phyloP scores from a whole-genome alignment of 2,113 vertebrate genomes.

The Psittacara wagleri region DNA sequence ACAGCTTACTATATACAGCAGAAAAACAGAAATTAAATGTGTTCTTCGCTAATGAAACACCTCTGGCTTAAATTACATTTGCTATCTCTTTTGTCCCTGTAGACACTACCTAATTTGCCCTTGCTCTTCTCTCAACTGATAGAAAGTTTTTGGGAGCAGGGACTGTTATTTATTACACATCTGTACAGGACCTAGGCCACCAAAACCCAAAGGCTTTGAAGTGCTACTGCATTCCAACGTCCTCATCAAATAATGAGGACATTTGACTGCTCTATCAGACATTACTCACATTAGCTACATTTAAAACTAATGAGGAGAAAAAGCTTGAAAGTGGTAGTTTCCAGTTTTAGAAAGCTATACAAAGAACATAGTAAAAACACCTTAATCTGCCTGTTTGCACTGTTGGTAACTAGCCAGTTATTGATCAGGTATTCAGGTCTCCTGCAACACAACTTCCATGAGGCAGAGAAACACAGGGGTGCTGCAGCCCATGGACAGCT shows the following conservation, averaged over 20 bases:
- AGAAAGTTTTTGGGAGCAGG: neutral
- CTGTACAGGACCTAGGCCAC: neutral
- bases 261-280: neutral
- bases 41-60: neutral
- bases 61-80: neutral
- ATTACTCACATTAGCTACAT: neutral
- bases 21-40: neutral
- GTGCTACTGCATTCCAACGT: neutral
- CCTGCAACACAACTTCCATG: neutral
- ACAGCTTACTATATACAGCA: neutral
- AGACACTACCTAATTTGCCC: neutral
- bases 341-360: neutral
- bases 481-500: neutral
- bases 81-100: neutral
- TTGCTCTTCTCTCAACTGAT: neutral
- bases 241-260: neutral
- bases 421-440: neutral
- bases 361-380: neutral
- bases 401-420: neutral
- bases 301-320: neutral
- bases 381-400: neutral
- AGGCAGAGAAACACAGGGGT: rapidly evolving
- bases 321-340: neutral
- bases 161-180: neutral
- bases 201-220: neutral